Percentiles rank a stretch among this genome's conserved stretches.
These are phyloP conservation scores for Labeo rohita DNA, from an alignment of 2,113 vertebrate species.

Conservation along the genomic window DNA sequence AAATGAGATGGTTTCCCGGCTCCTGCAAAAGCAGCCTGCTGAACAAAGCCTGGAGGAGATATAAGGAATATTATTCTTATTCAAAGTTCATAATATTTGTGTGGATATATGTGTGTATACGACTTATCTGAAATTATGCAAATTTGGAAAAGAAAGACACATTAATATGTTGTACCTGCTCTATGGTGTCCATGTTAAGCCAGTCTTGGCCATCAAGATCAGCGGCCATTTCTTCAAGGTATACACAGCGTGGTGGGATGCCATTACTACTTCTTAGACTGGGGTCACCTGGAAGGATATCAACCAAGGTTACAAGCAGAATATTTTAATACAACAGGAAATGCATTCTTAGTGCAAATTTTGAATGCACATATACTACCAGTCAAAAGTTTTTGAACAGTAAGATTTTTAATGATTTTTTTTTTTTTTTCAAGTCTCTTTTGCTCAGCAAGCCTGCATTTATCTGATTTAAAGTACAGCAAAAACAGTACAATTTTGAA, in stretches of 20 bases:
- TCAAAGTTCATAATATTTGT: background rate
- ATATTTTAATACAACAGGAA: background rate
- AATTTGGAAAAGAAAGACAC: background rate
- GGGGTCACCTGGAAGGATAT: constrained; percentile 84
- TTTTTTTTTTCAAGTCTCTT: too few relatives aligned
- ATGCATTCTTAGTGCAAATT: background rate
- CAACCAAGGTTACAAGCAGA: background rate
- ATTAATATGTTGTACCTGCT: constrained; percentile 80
- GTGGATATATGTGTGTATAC: background rate
- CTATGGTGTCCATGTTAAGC: constrained; percentile 96
- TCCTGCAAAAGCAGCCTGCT: constrained; percentile 88
- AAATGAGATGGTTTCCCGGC: constrained; percentile 91
- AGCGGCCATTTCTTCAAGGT: constrained; percentile 91
- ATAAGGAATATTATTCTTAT: constrained; percentile 5
- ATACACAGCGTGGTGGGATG: constrained; percentile 93
- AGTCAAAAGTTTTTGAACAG: background rate
- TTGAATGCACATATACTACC: background rate
- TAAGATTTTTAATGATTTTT: too few relatives aligned
- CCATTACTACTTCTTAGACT: constrained; percentile 91
- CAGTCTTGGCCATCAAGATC: constrained; percentile 97
- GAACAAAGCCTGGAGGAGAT: constrained; percentile 85
- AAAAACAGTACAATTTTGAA: background rate
- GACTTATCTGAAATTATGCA: background rate
- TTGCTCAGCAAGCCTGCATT: background rate
- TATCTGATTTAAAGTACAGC: background rate